Conservation (phyloP, 2,797 vertebrate genomes). For the Arrhamphus sclerolepis region DNA sequence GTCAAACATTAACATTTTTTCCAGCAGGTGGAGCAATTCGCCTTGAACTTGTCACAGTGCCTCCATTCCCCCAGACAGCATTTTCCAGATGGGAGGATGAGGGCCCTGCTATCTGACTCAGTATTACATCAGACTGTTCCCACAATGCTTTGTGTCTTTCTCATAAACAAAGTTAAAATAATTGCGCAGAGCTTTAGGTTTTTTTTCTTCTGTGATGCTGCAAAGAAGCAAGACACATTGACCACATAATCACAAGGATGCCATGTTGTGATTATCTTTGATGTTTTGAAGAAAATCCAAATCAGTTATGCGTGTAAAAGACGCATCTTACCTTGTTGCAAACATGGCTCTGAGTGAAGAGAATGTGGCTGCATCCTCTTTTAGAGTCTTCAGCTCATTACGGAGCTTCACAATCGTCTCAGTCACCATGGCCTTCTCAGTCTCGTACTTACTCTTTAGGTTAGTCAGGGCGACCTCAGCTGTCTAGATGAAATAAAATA, state of each 20-base stretch:
- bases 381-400: conserved; percentile 96
- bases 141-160: conserved; percentile 64
- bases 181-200: background rate
- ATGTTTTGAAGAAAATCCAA: background rate
- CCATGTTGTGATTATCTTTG: background rate
- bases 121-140: conserved; percentile 72
- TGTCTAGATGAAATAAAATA: conserved; percentile 78
- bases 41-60: conserved; percentile 40
- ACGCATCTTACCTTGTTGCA: conserved; percentile 88
- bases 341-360: conserved; percentile 98
- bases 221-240: background rate
- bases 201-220: background rate
- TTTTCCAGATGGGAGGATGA: conserved; percentile 72
- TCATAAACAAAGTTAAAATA: conserved; percentile 15
- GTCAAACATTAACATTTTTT: conserved; percentile 2
- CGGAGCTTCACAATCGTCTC: conserved; percentile 97
- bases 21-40: conserved; percentile 66
- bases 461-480: conserved; percentile 96
- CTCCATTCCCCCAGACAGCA: conserved; percentile 48
- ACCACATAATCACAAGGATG: background rate
- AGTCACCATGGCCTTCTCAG: conserved; percentile 93
- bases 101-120: conserved; percentile 43
- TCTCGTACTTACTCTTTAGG: conserved; percentile 97
- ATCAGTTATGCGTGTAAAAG: background rate
- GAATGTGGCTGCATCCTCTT: conserved; percentile 97